Percentiles rank a stretch among this genome's conserved stretches.
phyloP scores from a whole-genome alignment of 2,797 vertebrate genomes.

The Sphenodon punctatus region DNA sequence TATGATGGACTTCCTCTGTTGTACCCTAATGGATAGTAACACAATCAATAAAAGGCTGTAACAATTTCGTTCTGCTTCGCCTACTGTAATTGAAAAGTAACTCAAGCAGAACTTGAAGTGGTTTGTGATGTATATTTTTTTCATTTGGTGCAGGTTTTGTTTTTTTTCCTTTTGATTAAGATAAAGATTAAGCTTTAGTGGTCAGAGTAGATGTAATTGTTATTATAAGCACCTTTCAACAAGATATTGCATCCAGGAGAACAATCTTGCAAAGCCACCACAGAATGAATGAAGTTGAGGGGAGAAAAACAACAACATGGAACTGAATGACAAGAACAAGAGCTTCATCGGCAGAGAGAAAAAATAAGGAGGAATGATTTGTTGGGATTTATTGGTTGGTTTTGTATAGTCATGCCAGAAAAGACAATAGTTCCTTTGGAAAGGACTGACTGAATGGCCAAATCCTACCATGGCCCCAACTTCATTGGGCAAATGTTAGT shows the following conservation, averaged over 20 bases:
- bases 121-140: conserved; percentile 68
- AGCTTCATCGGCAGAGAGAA: conserved; percentile 10
- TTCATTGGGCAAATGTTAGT: background rate
- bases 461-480: background rate
- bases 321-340: conserved; percentile 17
- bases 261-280: conserved; percentile 40
- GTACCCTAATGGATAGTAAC: conserved; percentile 87
- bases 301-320: conserved; percentile 40
- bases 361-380: conserved; percentile 15
- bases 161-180: conserved; percentile 74
- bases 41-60: conserved; percentile 91
- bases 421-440: background rate
- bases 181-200: conserved; percentile 72
- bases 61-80: conserved; percentile 89
- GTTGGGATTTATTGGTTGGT: background rate
- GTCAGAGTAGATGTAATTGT: conserved; percentile 65
- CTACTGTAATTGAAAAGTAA: conserved; percentile 91
- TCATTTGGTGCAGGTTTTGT: conserved; percentile 25
- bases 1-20: conserved; percentile 87
- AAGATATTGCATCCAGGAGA: conserved; percentile 49
- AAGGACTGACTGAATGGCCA: background rate
- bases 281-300: conserved; percentile 48
- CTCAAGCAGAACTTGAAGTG: conserved; percentile 84
- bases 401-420: background rate
- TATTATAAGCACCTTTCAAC: conserved; percentile 68